These are phyloP conservation scores for Acleris cristana DNA, from an alignment of 2,888 invertebrate genomes.

Conservation along the genomic window DNA sequence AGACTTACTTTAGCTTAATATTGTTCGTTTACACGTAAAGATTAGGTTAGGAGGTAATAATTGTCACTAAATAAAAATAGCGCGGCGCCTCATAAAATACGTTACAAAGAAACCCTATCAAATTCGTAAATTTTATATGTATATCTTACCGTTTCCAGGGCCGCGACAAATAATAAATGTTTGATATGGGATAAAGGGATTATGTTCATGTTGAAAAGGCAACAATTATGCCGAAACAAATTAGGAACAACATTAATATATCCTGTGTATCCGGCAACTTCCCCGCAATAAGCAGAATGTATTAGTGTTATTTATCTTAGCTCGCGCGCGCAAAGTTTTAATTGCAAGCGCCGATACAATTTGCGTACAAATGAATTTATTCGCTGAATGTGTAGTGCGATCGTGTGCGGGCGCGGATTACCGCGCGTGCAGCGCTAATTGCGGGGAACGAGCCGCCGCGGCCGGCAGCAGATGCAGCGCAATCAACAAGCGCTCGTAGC, in stretches of 20 bases:
- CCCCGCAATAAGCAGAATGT: conserved; percentile 81
- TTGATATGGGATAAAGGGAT: conserved; percentile 65
- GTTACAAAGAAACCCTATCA: conserved; percentile 7
- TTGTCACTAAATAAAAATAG: no score
- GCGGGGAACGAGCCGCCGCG: conserved; percentile 70
- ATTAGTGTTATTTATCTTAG: conserved; percentile 84
- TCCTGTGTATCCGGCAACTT: conserved; percentile 79
- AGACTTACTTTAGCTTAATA: no score
- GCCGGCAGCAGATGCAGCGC: conserved; percentile 41
- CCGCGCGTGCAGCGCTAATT: conserved; percentile 80
- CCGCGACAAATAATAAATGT: conserved; percentile 43
- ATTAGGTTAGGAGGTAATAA: no score
- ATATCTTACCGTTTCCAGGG: conserved; percentile 1
- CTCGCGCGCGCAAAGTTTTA: conserved; percentile 82
- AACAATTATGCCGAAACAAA: conserved; percentile 79
- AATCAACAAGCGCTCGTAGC: conserved; percentile 45
- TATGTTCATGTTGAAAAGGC: conserved; percentile 68
- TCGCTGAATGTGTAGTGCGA: conserved; percentile 80
- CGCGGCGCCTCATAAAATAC: not conserved
- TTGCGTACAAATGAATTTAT: conserved; percentile 84
- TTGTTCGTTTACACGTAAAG: no score
- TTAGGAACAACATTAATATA: conserved; percentile 83
- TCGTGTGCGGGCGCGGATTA: conserved; percentile 66
- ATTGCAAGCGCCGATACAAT: conserved; percentile 84
- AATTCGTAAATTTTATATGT: conserved; percentile 17